Evolutionary conservation across 92 coral and sea anemone genomes (phyloP), one percentile per base, ranked within the genome.

Genomic region (Porites evermanni): DNA sequence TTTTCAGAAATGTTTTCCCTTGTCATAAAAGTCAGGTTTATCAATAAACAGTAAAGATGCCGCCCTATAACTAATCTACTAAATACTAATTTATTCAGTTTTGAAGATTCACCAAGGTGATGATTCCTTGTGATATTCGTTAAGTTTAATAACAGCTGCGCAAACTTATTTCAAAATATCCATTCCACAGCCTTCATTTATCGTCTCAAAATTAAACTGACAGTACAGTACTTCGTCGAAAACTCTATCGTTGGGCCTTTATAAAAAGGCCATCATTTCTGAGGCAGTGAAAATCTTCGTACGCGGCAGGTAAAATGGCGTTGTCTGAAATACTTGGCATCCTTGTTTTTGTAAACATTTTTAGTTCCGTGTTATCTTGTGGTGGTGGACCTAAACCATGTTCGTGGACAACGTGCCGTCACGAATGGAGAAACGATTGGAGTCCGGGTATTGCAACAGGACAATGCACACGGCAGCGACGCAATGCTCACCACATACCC

Each of bases 381-480:
- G 86, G 87, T 13, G 64, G 69, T 51, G 74, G 65, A 47, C 98
- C 98, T 1, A 91, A 89, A 12, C 95, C 98, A 0, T 96, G 98
- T 20, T 88, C 95, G 8, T 96, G 98, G 98, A 65, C 87, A 69
- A 91, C 98, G 1, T 96, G 98, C 67, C 79, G 89, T 1, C 94
- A 84, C 69, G 90, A 94, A 63, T 96, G 98, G 98, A 85, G 95
- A 23, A 91, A 94, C 77, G 91, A 93, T 23, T 96, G 93, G 92
- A 70, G 78, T 26, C 98, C 98, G 3, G 83, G 89, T 32, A 80
- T 89, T 2, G 93, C 89, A 8, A 21, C 52, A 29, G 98, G 96
- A 23, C 89, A 83, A 47, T 96, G 98, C 72, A 83, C 75, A 1
- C 12, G 70, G 7, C 98, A 96, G 72, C 53, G 24, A 20, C 91